Evolutionary conservation across 1,140 invertebrate species (phyloP), one percentile per base, ranked within the genome.

Genomic region (Stratiolaelaps scimitus): DNA sequence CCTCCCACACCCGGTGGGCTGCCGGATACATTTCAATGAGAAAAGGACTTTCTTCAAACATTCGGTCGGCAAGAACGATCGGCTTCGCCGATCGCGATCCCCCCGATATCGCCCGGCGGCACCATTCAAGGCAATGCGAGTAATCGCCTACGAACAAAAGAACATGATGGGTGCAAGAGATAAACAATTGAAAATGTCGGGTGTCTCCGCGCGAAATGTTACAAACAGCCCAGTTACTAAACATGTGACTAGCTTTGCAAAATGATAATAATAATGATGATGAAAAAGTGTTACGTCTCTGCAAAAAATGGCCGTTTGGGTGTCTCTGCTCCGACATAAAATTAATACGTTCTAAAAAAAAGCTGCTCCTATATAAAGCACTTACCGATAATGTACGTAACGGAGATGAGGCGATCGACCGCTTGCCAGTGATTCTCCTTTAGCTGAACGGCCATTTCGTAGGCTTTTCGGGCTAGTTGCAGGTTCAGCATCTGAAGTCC

Each of bases 401-500:
- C 53, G 15, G 53, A 60, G 17, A 60, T 60, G 1, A 60, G 53
- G 10, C 53, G 53, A 26, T 60, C 53, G 2, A 60, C 53, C 15
- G 26, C 34, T 17, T 26, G 53, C 53, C 53, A 60, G 34, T 60
- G 53, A 60, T 60, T 34, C 53, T 26, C 26, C 34, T 60, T 60
- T 34, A 60, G 53, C 15, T 26, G 26, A 34, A 60, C 53, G 15
- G 53, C 53, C 53, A 60, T 60, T 60, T 60, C 53, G 53, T 29
- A 60, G 10, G 53, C 26, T 5, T 60, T 60, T 20, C 53, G 53
- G 34, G 53, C 53, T 23, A 60, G 53, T 60, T 60, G 53, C 53
- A 60, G 34, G 20, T 60, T 60, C 53, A 60, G 26, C 53, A 60
- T 60, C 53, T 60, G 53, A 26, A 60, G 26, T 60, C 53, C 53